These are phyloP conservation scores for Micrasema minimum DNA, from an alignment of 1,140 invertebrate species.

Conservation along the genomic window DNA sequence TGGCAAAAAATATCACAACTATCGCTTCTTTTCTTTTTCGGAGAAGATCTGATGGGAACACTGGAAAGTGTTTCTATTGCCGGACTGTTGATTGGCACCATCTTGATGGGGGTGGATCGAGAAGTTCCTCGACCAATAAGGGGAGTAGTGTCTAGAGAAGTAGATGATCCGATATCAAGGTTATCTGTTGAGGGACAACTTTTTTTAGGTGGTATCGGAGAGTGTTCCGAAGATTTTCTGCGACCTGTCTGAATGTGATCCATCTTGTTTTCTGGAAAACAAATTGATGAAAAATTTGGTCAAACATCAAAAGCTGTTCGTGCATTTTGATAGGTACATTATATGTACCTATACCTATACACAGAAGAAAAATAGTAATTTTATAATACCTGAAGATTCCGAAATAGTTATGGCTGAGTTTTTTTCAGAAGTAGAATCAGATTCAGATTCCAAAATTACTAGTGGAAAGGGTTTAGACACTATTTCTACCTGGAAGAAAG, in stretches of 20 bases:
- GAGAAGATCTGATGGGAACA: slow-evolving; percentile 14
- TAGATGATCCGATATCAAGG: neutral
- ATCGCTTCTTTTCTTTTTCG: slow-evolving; percentile 38
- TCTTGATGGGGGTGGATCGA: neutral
- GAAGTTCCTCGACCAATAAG: slow-evolving; percentile 1
- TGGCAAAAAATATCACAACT: slow-evolving; percentile 19
- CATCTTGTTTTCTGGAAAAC: slow-evolving; percentile 13
- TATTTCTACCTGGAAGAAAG: slow-evolving; percentile 39
- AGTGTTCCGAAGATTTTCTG: slow-evolving; percentile 17
- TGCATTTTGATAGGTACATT: no score
- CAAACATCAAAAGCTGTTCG: no score
- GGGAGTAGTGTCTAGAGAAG: slow-evolving; percentile 6
- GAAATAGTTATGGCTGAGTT: slow-evolving; percentile 25
- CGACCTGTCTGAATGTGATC: neutral
- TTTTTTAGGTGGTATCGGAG: slow-evolving; percentile 18
- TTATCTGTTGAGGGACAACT: neutral
- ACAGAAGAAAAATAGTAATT: no score
- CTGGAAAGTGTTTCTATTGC: neutral
- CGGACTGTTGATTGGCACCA: neutral
- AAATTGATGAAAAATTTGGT: no score
- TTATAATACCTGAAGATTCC: slow-evolving; percentile 38
- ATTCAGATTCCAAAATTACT: slow-evolving; percentile 39
- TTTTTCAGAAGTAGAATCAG: slow-evolving; percentile 32
- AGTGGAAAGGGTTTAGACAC: slow-evolving; percentile 6
- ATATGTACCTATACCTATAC: no score